These are phyloP conservation scores for Embidobia sp. DNA, from an alignment of 2,888 invertebrate species.

Conservation along the genomic window DNA sequence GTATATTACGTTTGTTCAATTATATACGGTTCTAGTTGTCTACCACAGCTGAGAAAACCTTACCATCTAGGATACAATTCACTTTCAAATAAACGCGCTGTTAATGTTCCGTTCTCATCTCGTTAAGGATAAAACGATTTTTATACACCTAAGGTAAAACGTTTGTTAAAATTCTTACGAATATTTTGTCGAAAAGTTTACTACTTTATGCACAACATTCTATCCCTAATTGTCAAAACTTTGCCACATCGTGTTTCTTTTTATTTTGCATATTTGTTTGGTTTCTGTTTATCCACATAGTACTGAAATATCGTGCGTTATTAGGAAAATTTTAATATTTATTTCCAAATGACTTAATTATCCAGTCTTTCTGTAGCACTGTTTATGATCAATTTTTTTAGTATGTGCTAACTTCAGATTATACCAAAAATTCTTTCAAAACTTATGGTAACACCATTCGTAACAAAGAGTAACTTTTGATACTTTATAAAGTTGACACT, in stretches of 20 bases:
- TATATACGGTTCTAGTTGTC: constrained; percentile 77
- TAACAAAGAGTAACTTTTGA: too few species aligned
- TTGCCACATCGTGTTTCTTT: neutral
- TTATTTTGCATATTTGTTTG: constrained; percentile 58
- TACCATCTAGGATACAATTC: constrained; percentile 67
- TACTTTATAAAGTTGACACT: too few species aligned
- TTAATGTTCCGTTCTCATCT: constrained; percentile 63
- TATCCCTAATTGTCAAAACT: constrained; percentile 53
- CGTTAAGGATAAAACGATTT: constrained; percentile 44
- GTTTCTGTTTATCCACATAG: constrained; percentile 32
- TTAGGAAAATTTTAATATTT: too few species aligned
- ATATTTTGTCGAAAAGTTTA: constrained; percentile 51
- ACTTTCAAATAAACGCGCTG: constrained; percentile 71
- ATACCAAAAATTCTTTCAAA: too few species aligned
- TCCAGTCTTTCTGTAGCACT: too few species aligned
- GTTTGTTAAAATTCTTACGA: constrained; percentile 59
- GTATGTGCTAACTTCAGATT: too few species aligned
- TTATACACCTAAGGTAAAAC: constrained; percentile 60
- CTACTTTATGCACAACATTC: constrained; percentile 67
- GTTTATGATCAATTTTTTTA: too few species aligned
- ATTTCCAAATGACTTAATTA: too few species aligned
- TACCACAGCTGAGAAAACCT: constrained; percentile 80
- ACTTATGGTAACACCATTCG: too few species aligned
- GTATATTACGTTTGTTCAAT: constrained; percentile 9
- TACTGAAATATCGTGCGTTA: too few species aligned